These are phyloP conservation scores for Phymanthus crucifer DNA, from an alignment of 92 coral and sea anemone genomes.

Conservation along the genomic window DNA sequence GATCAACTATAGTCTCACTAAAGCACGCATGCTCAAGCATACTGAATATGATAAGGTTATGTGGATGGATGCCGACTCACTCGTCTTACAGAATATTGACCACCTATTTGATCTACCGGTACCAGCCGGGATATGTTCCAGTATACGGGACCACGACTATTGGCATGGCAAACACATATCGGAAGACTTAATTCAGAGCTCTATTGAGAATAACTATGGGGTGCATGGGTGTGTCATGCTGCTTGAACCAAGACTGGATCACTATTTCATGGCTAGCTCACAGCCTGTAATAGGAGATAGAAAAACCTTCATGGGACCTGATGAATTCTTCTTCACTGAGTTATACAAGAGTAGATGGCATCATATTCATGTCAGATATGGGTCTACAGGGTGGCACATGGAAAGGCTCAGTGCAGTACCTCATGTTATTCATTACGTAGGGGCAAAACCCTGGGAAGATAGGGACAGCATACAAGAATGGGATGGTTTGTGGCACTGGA, in stretches of 20 bases:
- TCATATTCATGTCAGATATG: constrained; percentile 75
- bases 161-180: constrained; percentile 81
- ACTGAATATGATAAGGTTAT: constrained; percentile 75
- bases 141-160: constrained; percentile 65
- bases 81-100: constrained; percentile 72
- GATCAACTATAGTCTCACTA: constrained; percentile 77
- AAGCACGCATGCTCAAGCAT: constrained; percentile 75
- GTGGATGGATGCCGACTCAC: constrained; percentile 82
- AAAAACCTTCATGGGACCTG: constrained; percentile 77
- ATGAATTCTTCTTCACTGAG: constrained; percentile 80
- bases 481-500: constrained; percentile 52
- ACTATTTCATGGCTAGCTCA: constrained; percentile 70
- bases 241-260: constrained; percentile 67
- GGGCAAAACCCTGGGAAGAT: constrained; percentile 74
- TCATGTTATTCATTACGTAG: constrained; percentile 62
- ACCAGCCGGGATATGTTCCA: constrained; percentile 91
- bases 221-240: constrained; percentile 80
- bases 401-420: constrained; percentile 58
- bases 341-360: constrained; percentile 76
- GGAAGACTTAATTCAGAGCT: constrained; percentile 69
- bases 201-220: constrained; percentile 78
- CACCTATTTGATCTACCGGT: constrained; percentile 59
- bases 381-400: constrained; percentile 67
- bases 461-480: constrained; percentile 29
- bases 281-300: constrained; percentile 72